Base-by-base conservation (phyloP, 2,888 invertebrate species). In the Drosophila villosipedis region DNA sequence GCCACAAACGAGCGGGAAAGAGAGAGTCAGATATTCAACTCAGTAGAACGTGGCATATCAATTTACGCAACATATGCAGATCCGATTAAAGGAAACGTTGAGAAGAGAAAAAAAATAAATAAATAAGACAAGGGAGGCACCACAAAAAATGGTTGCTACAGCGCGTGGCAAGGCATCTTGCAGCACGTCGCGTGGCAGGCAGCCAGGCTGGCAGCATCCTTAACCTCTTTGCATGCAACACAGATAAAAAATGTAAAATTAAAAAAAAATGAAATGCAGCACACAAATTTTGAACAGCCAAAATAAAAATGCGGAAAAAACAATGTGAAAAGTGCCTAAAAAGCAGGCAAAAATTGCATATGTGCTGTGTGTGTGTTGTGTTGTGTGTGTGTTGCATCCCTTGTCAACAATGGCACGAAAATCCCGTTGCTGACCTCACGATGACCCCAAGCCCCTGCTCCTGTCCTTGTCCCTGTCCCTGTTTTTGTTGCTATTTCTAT, bases 391-490 rank as follows among this genome's bases (percentile, higher is more conserved):
- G 66, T 63, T 68, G 89, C 87, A 88, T 88, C 87, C 91, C 87
- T 83, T 88, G 91, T 91, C 87, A 88, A 87, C 86, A 86, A 90
- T 82, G 75, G 87, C 79, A 89, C 30, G 74, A 86, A 89, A 87
- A 89, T 87, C 83, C 87, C 90, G 92, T 92, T 92, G 92, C 91
- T 92, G 92, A 92, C 92, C 92, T 88, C 83, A 80, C 76, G 91
- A 84, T 92, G 92, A 92, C 92, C 92, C 91, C 91, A 90, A 91
- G 78, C 80, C 81, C 76, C 19, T 50, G 68, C 77, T 14, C 22
- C 47, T 77, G 79, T 79, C 74, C 70, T 72, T 59, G 41, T 58
- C 16, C 68, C 74, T 59, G 41, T 58, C 7, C 31, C 74, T 78
- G 81, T 65, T 73, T 39, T 62, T 62, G 41, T 61, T 73, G n/a